Evolutionary conservation across 2,888 invertebrate species (phyloP), one percentile per base, ranked within the genome.

Genomic region (Galerucella nymphaeae): DNA sequence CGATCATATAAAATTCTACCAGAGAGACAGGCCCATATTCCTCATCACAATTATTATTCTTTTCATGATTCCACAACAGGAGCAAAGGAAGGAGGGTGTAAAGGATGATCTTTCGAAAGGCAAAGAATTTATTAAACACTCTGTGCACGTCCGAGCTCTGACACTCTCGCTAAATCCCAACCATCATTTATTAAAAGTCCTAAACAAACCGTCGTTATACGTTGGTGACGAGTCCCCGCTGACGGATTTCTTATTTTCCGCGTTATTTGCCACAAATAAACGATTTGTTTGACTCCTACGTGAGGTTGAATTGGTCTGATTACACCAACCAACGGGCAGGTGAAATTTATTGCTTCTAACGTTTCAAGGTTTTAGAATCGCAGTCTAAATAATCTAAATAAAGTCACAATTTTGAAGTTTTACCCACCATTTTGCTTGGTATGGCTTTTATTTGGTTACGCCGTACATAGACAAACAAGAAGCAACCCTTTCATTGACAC

Each of bases 101-200:
- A 69, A 59, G 75, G 75, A 73, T 73, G 71, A 75, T 70, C 71
- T 75, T 72, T 71, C 64, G 70, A 70, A 62, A 63, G 63, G 58
- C 71, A 64, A 66, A 58, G 71, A 68, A 71, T 70, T 73, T 71
- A 73, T 75, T 75, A 70, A 70, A 70, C 66, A 70, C 70, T 72
- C 73, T 48, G 70, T 71, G 64, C 73, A 76, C 74, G 74, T 76
- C 66, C 74, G 66, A 62, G 72, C 68, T 70, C 71, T 71, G 72
- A 74, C 76, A 74, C 71, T 74, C 69, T 74, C 59, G 64, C 74
- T 67, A 73, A 76, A 76, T 76, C 74, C 74, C 72, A 65, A 67
- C 68, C 72, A 73, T 74, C 74, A 75, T 76, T 75, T 76, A 76
- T 76, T 76, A 76, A 72, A 71, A 74, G 74, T 76, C 76, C 76